phyloP scores from a whole-genome alignment of 2,888 invertebrate species.

The Eupithecia subfuscata region DNA sequence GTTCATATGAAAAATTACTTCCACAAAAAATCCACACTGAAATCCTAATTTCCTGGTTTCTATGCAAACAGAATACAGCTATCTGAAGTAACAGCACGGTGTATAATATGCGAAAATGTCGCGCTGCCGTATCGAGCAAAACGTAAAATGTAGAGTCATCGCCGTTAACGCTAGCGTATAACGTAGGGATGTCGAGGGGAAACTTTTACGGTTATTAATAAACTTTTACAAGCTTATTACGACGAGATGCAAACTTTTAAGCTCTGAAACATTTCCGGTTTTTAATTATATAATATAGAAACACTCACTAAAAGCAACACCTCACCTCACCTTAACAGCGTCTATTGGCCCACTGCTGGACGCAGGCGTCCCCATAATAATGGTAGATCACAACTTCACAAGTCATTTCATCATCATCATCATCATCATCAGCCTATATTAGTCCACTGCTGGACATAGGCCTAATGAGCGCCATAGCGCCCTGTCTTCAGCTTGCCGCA shows the following conservation, averaged over 20 bases:
- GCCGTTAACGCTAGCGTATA: slow-evolving; percentile 3
- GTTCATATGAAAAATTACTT: background rate
- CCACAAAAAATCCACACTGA: background rate
- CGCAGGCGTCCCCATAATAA: no score
- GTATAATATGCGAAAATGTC: slow-evolving; percentile 40
- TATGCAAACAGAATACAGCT: slow-evolving; percentile 27
- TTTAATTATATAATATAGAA: background rate
- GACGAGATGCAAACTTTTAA: background rate
- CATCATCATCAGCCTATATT: no score
- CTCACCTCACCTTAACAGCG: no score
- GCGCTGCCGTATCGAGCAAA: slow-evolving; percentile 17
- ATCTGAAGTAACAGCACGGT: slow-evolving; percentile 24
- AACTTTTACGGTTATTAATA: slow-evolving; percentile 4
- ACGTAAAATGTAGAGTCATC: slow-evolving; percentile 20
- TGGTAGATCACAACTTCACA: no score
- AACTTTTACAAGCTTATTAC: background rate
- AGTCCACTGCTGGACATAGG: no score
- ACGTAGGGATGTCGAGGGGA: slow-evolving; percentile 7
- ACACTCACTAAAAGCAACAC: no score
- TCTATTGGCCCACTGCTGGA: no score
- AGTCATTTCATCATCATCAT: no score
- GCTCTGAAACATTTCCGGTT: background rate
- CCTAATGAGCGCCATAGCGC: no score
- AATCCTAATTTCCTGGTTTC: background rate
- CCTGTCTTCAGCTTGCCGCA: no score